Base-by-base conservation (phyloP, 1,140 invertebrate genomes). In the Leptopilina clavipes region DNA sequence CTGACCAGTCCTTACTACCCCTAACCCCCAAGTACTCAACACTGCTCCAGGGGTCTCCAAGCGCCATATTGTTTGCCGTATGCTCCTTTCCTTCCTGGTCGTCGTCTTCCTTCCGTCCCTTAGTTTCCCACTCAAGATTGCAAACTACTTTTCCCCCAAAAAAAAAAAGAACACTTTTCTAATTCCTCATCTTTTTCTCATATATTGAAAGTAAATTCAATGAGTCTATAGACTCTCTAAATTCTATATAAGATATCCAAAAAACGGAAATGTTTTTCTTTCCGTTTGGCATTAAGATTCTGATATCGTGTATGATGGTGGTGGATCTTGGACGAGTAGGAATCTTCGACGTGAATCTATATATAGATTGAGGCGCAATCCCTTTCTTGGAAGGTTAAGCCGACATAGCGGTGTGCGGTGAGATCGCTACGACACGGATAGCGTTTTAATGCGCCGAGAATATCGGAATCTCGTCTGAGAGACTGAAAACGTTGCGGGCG, bases 41-140 rank as follows among this genome's bases (percentile, higher is more conserved):
- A 43, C 70, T 56, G 70, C 65, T 74, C 54, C 48, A 73, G 70
- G 76, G 76, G 79, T 79, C 82, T 78, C 83, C 83, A 82, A 85
- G 86, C 85, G 86, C 86, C 85, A 84, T 87, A 89, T 87, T 88
- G 87, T 88, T 89, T 86, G 82, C 82, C 85, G 86, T 89, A 87
- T 88, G 87, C 87, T 86, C 82, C 80, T 86, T 52, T 87, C 83
- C 84, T 86, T 80, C 79, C 71, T 59, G 52, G 22, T 25, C 25
- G n/a, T 70, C 56, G 54, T 75, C 45, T 74, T 78, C 78, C 78
- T 71, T 78, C 77, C 78, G 79, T 79, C 76, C 78, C 77, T 70
- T 72, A 31, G 56, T 9, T 25, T 65, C 14, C 3, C 11, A 65
- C 56, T 22, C 56, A 65, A 65, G 56, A 65, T 65, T 31, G 31